These are phyloP conservation scores for Austrolebias charrua DNA, from an alignment of 2,797 vertebrate genomes.

Conservation along the genomic window DNA sequence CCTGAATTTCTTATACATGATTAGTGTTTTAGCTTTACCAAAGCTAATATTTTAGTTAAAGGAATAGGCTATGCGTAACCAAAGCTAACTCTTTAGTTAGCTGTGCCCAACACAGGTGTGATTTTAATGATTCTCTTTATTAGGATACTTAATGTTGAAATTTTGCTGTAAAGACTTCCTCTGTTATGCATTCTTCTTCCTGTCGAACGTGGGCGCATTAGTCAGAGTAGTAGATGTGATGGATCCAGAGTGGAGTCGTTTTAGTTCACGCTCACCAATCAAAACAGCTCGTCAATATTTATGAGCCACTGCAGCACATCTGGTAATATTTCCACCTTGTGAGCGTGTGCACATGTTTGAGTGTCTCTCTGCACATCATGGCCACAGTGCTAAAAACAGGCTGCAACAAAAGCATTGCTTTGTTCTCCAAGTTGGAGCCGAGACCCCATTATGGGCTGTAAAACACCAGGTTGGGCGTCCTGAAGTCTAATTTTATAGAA, in stretches of 20 bases:
- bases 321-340: constrained; percentile 13
- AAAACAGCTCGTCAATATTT: constrained; percentile 16
- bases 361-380: background rate
- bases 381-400: background rate
- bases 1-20: too few relatives aligned
- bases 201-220: background rate
- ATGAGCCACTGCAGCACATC: background rate
- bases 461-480: too few relatives aligned
- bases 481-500: too few relatives aligned
- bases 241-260: constrained; percentile 1
- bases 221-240: background rate
- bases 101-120: too few relatives aligned
- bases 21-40: too few relatives aligned
- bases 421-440: too few relatives aligned
- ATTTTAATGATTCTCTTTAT: too few relatives aligned
- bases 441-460: too few relatives aligned
- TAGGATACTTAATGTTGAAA: too few relatives aligned
- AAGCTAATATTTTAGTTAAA: too few relatives aligned
- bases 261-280: constrained; percentile 8
- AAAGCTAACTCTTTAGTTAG: too few relatives aligned
- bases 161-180: background rate
- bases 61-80: too few relatives aligned
- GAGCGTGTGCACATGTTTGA: background rate
- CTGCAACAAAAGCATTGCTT: background rate
- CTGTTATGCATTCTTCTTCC: constrained; percentile 10